These are phyloP conservation scores for Pitangus sulphuratus DNA, from an alignment of 2,797 vertebrate species.

Conservation along the genomic window DNA sequence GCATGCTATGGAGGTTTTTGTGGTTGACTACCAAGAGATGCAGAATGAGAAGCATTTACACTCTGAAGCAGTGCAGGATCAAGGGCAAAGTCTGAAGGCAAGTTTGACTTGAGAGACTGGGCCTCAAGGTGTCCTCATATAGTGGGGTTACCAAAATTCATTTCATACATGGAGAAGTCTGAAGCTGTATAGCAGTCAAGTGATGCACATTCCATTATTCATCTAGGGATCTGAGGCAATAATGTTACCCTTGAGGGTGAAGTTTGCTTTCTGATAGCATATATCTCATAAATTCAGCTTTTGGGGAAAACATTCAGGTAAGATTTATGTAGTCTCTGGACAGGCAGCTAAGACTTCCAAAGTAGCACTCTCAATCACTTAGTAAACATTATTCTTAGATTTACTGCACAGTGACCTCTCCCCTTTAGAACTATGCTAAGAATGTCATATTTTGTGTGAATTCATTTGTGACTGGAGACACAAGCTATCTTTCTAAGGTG, in stretches of 20 bases:
- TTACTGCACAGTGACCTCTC: not conserved
- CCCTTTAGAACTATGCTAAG: not conserved
- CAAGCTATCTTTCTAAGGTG: not conserved
- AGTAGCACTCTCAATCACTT: not conserved
- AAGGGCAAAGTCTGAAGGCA: not conserved
- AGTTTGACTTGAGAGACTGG: not conserved
- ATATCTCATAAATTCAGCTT: not conserved
- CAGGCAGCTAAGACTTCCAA: not conserved
- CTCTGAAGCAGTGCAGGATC: not conserved
- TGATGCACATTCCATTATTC: not conserved
- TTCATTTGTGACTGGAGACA: not conserved
- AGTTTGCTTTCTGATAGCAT: not conserved
- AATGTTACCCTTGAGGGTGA: not conserved
- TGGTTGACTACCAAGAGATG: not conserved
- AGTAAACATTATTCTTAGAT: not conserved
- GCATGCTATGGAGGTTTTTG: not conserved
- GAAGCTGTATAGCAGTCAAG: not conserved
- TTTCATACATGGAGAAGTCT: not conserved
- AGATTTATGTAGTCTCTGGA: not conserved
- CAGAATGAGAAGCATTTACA: not conserved
- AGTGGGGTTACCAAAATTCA: not conserved
- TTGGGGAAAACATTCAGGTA: not conserved
- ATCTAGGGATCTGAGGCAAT: not conserved
- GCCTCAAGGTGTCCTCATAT: not conserved
- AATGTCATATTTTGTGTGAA: not conserved